Base-by-base conservation (phyloP, 2,113 vertebrate genomes). In the Sturnus vulgaris region DNA sequence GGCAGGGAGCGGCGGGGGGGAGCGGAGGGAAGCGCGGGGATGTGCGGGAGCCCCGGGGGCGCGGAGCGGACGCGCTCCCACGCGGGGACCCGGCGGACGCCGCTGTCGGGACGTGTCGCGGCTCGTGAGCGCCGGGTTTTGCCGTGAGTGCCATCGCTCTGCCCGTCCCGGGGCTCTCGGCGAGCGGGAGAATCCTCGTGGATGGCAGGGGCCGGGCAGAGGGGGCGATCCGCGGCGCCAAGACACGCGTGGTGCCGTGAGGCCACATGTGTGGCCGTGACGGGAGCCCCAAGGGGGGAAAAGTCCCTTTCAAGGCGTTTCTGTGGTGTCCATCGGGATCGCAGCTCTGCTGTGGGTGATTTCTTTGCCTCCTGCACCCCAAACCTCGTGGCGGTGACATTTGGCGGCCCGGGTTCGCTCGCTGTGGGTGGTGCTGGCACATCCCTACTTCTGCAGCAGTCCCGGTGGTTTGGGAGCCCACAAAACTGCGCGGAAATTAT, bases 251-350 rank as follows among this genome's bases (percentile, higher is more conserved):
- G 73, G 15, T 12, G 70, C 70, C 87, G 0, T 5, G 61, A 55
- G 70, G 61, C 53, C 61, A 22, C 79, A 10, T 2, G 78, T 40
- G 70, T 11, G 6, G 56, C 78, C 21, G 82, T 7, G 57, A 31
- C 22, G 31, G 77, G 68, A 50, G 49, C 15, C 37, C 42, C 3
- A 2, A 14, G 33, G n/a, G 42, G 33, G 35, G n/a, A 28, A 22
- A 69, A 82, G 31, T 10, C 4, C 33, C 42, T 33, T 53, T 25
- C 7, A 0, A 6, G 75, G 5, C 2, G 37, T 31, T 30, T 21
- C 3, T 6, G 15, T 2, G 61, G 4, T 3, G 80, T 3, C 10
- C 5, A 3, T 5, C 1, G 17, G 53, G 40, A 24, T 68, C 53
- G 68, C 89, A 18, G 75, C 60, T 55, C 25, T 35, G 68, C 75